Evolutionary conservation across 2,797 vertebrate genomes (phyloP).

Genomic region (Coendou prehensilis): DNA sequence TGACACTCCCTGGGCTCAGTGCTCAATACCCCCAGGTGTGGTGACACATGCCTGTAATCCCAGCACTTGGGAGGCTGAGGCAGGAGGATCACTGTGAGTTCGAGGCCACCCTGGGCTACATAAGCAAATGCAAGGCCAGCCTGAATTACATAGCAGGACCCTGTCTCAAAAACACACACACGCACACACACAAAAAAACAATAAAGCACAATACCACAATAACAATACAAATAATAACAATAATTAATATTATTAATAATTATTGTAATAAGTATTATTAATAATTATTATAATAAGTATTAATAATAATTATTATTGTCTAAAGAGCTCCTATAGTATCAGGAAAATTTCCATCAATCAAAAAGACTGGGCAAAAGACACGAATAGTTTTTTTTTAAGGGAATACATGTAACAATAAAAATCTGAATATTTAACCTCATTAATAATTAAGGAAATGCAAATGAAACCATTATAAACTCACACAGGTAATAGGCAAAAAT

Average conservation of each 20-base stretch:
- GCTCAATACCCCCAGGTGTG: neutral
- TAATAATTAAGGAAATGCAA: slow-evolving; percentile 47
- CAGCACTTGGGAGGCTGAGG: too few relatives aligned
- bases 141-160: too few relatives aligned
- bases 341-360: neutral
- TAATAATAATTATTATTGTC: neutral
- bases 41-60: too few relatives aligned
- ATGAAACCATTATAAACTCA: slow-evolving; percentile 15
- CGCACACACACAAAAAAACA: neutral
- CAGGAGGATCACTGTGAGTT: too few relatives aligned
- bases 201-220: neutral
- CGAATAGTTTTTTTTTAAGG: neutral
- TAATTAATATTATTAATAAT: neutral
- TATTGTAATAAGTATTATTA: too few relatives aligned
- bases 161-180: neutral
- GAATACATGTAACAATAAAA: slow-evolving; percentile 16
- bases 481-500: neutral
- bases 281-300: neutral
- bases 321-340: neutral
- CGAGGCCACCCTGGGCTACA: too few relatives aligned
- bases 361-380: slow-evolving; percentile 10
- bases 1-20: neutral
- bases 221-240: neutral
- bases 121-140: too few relatives aligned
- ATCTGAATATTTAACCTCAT: slow-evolving; percentile 34